Evolutionary conservation across 2,888 invertebrate species (phyloP), one percentile per base, ranked within the genome.

Genomic region (Ophion ventricosus): DNA sequence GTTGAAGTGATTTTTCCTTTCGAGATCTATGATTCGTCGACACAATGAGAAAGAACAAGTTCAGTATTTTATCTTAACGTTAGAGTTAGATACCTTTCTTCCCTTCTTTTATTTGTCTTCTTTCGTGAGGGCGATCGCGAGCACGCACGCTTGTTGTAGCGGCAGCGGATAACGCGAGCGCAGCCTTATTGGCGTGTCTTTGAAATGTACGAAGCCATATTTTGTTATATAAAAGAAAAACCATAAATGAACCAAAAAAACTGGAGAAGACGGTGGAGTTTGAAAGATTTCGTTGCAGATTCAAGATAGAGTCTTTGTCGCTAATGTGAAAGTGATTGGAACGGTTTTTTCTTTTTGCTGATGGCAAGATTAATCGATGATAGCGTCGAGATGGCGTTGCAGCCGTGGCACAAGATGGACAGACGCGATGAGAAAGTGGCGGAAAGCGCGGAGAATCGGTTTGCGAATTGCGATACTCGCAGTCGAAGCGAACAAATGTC

Each of bases 141-240:
- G 56, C 14, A 63, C 78, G 82, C 70, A 49, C 64, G 74, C 74
- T 75, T 70, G 54, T 29, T 54, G 73, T 56, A 63, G 67, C 57
- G 76, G 64, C 74, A 57, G 61, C 54, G 75, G 56, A 82, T 84
- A 86, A 57, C 73, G 85, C 87, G 84, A 86, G 83, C 85, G 90
- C 87, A 88, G 88, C 88, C 89, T 90, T 88, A 87, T 85, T 57
- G 88, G 88, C 88, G 86, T 49, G 49, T 87, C 83, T 87, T 88
- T 82, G 86, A 89, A 88, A 88, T 72, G 87, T 90, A 88, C 87
- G 90, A 90, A 90, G 87, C 87, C 89, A 91, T 91, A 91, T 91
- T 91, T 91, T 91, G 89, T 87, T 91, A 90, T 90, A 87, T 81
- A 87, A 89, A 84, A 70, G 63, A 11, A 73, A 43, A 77, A 66